These are phyloP conservation scores for Diaprepes abbreviatus DNA, from an alignment of 2,888 invertebrate genomes.

Conservation along the genomic window DNA sequence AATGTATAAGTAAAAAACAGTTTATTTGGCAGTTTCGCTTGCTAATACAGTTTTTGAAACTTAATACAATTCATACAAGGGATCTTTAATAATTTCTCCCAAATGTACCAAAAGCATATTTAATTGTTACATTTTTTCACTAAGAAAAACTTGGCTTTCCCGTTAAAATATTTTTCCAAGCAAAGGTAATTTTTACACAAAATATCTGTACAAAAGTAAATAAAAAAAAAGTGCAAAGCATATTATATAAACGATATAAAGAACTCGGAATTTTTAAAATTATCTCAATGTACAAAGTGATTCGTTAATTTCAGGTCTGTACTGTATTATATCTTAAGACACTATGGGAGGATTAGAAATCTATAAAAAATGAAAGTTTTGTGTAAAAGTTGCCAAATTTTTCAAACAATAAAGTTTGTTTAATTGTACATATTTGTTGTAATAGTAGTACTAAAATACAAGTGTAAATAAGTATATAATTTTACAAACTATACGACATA, in stretches of 20 bases:
- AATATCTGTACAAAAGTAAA: not conserved
- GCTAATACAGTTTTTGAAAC: conserved; percentile 1
- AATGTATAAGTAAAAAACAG: conserved; percentile 5
- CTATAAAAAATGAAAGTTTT: too few species aligned
- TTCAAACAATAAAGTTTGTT: too few species aligned
- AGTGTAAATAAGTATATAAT: not conserved
- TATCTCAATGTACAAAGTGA: too few species aligned
- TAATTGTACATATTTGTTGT: not conserved
- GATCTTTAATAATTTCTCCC: not conserved
- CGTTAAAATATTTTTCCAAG: not conserved
- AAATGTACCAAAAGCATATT: not conserved
- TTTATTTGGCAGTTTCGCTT: conserved; percentile 20
- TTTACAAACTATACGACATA: conserved; percentile 5
- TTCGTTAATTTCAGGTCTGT: too few species aligned
- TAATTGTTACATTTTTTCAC: too few species aligned
- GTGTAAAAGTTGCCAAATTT: conserved; percentile 11
- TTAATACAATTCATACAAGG: not conserved
- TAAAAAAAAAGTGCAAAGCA: too few species aligned
- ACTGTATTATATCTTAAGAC: too few species aligned
- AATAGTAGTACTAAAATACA: conserved; percentile 14
- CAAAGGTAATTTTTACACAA: conserved; percentile 6
- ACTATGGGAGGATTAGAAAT: too few species aligned
- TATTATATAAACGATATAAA: too few species aligned
- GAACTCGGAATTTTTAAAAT: too few species aligned
- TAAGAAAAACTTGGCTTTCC: too few species aligned